phyloP scores from a whole-genome alignment of 1,140 invertebrate genomes.

The Drosophila bocki region DNA sequence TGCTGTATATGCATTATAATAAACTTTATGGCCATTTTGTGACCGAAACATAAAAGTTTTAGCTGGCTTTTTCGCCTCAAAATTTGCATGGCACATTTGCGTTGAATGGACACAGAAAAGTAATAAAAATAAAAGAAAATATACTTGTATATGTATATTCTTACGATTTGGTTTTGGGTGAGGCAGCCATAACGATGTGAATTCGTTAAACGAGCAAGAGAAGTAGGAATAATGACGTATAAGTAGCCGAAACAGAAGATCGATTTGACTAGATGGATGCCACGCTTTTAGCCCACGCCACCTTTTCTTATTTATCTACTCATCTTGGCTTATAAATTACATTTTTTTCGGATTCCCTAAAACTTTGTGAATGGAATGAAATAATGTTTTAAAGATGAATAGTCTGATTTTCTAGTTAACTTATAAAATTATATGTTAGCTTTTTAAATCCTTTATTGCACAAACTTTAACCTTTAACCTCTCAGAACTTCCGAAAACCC shows the following conservation, averaged over 20 bases:
- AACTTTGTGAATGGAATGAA: not conserved
- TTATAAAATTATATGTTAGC: not conserved
- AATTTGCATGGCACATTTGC: slow-evolving; percentile 52
- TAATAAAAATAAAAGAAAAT: slow-evolving; percentile 21
- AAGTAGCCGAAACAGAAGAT: slow-evolving; percentile 33
- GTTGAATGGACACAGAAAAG: slow-evolving; percentile 21
- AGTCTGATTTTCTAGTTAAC: no score
- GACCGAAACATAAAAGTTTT: slow-evolving; percentile 61
- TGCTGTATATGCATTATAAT: slow-evolving; percentile 58
- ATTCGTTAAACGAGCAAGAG: slow-evolving; percentile 18
- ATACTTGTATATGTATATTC: slow-evolving; percentile 26
- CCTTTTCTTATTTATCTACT: slow-evolving; percentile 8
- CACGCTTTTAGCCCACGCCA: slow-evolving; percentile 33
- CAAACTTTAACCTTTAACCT: not conserved
- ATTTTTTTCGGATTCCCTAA: not conserved
- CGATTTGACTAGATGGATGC: slow-evolving; percentile 25
- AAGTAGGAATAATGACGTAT: slow-evolving; percentile 25
- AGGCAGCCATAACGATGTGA: slow-evolving; percentile 32
- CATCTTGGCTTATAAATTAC: slow-evolving; percentile 11
- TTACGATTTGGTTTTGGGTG: slow-evolving; percentile 33
- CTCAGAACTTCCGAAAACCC: not conserved
- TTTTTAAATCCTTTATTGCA: not conserved
- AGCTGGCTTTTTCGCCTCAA: slow-evolving; percentile 29
- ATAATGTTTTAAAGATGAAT: not conserved
- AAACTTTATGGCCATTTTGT: slow-evolving; percentile 78